phyloP scores from a whole-genome alignment of 2,888 invertebrate genomes.

The Aleiodes testaceus region DNA sequence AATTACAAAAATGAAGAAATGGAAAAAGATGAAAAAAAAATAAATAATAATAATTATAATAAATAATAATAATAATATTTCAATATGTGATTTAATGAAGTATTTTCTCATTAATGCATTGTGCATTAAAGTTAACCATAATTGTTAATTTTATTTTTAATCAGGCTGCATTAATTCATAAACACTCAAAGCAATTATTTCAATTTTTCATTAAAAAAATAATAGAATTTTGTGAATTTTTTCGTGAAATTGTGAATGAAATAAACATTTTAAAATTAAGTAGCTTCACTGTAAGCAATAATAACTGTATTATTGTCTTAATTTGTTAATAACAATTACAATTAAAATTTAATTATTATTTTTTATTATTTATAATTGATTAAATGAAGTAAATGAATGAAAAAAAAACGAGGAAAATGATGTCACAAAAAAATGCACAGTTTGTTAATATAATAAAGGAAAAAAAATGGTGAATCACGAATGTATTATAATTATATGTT shows the following conservation, averaged over 20 bases:
- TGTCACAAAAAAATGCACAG: slow-evolving; percentile 31
- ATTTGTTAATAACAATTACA: slow-evolving; percentile 27
- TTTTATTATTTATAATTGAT: not conserved
- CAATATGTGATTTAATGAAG: slow-evolving; percentile 65
- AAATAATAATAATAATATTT: slow-evolving; percentile 53
- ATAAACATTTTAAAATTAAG: slow-evolving; percentile 2
- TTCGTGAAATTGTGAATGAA: not conserved
- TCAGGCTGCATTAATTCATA: slow-evolving; percentile 40
- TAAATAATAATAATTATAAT: too few species aligned
- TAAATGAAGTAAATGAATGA: too few species aligned
- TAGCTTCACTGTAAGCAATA: slow-evolving; percentile 16
- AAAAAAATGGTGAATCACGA: slow-evolving; percentile 8
- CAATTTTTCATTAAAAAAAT: slow-evolving; percentile 21
- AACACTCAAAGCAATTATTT: slow-evolving; percentile 14
- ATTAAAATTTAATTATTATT: slow-evolving; percentile 18
- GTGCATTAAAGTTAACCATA: slow-evolving; percentile 23
- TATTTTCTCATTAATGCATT: slow-evolving; percentile 50
- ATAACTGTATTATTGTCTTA: slow-evolving; percentile 25
- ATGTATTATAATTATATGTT: slow-evolving; percentile 26
- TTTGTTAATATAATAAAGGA: slow-evolving; percentile 27
- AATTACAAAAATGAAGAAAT: slow-evolving; percentile 56
- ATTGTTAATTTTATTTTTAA: slow-evolving; percentile 35
- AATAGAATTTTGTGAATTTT: not conserved
- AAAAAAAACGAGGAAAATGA: slow-evolving; percentile 22
- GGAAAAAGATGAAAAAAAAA: slow-evolving; percentile 24